These are phyloP conservation scores for Mimas tiliae DNA, from an alignment of 2,888 invertebrate genomes.

Conservation along the genomic window DNA sequence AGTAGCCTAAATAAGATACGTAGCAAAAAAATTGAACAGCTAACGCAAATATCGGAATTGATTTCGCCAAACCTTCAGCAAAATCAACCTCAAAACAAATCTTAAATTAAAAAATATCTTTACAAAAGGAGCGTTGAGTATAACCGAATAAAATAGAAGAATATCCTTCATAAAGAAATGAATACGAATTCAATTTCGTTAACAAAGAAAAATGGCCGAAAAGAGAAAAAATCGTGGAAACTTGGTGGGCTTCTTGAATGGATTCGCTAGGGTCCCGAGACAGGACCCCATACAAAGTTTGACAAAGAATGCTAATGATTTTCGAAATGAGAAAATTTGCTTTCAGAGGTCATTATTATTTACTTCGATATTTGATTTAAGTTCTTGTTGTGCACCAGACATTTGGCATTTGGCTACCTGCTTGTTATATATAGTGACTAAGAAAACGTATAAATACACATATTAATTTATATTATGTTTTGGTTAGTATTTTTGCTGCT, in stretches of 20 bases:
- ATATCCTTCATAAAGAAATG: constrained; percentile 58
- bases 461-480: too few relatives aligned
- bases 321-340: constrained; percentile 24
- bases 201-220: constrained; percentile 68
- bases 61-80: not conserved
- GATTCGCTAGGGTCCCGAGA: constrained; percentile 45
- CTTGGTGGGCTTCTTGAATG: constrained; percentile 46
- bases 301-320: constrained; percentile 34
- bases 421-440: too few relatives aligned
- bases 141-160: constrained; percentile 17
- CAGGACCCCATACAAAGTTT: constrained; percentile 34
- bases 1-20: too few relatives aligned
- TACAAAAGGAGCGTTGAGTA: constrained; percentile 15
- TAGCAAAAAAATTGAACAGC: too few relatives aligned
- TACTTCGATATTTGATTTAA: not conserved
- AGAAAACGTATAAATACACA: too few relatives aligned
- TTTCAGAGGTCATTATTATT: not conserved
- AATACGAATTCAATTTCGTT: constrained; percentile 72
- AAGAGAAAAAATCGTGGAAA: constrained; percentile 44
- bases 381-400: not conserved
- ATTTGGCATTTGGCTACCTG: not conserved
- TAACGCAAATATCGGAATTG: too few relatives aligned
- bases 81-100: not conserved
- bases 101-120: constrained; percentile 4
- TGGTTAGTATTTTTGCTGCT: too few relatives aligned